These are phyloP conservation scores for Pheosia tremula DNA, from an alignment of 2,888 invertebrate species.

Conservation along the genomic window DNA sequence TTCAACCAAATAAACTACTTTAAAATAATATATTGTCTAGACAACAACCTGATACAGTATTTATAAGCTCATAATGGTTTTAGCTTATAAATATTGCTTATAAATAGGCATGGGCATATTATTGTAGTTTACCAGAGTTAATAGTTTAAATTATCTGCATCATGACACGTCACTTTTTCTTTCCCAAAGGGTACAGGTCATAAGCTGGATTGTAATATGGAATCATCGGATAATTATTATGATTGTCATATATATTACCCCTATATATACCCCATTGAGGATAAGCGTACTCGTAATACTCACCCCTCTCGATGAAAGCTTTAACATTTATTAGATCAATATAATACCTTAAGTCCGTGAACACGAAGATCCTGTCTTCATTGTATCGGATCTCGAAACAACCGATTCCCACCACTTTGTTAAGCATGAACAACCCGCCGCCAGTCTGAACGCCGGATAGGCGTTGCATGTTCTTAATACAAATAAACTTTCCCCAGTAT, in stretches of 20 bases:
- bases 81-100: too few species aligned
- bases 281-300: constrained; percentile 6
- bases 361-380: constrained; percentile 38
- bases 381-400: constrained; percentile 17
- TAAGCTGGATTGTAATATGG: background rate
- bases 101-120: too few species aligned
- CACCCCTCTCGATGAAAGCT: background rate
- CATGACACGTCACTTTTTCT: background rate
- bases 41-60: too few species aligned
- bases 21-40: too few species aligned
- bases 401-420: background rate
- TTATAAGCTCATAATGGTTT: too few species aligned
- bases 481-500: constrained; percentile 49
- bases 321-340: background rate
- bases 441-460: background rate
- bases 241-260: too few species aligned
- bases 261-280: background rate
- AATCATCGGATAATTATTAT: background rate
- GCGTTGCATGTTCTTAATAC: constrained; percentile 28
- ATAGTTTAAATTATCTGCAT: too few species aligned
- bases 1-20: too few species aligned
- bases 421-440: background rate
- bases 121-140: too few species aligned
- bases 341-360: constrained; percentile 27
- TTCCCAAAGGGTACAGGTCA: background rate